Conservation (phyloP, 1,140 invertebrate genomes). For the Bombus impatiens region DNA sequence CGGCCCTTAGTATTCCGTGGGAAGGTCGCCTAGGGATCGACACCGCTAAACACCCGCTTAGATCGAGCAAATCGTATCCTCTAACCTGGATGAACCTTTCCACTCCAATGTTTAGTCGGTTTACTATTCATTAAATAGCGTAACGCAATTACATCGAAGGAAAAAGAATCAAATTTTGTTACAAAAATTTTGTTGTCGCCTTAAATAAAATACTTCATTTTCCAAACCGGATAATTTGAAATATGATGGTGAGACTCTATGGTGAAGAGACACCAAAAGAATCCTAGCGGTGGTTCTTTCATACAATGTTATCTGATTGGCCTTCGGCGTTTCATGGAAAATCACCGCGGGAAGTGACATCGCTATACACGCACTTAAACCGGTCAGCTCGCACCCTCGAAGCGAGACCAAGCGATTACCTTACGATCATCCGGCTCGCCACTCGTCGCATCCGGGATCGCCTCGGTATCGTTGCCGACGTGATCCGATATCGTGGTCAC, state of each 20-base stretch:
- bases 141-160: conserved; percentile 22
- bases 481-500: neutral
- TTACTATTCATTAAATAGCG: conserved; percentile 26
- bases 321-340: conserved; percentile 65
- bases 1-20: conserved; percentile 66
- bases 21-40: conserved; percentile 70
- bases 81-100: conserved; percentile 62
- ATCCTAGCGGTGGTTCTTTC: too few species aligned
- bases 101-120: conserved; percentile 49
- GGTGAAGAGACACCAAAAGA: too few species aligned
- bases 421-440: conserved; percentile 57
- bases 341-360: conserved; percentile 58
- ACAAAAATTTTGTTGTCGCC: neutral
- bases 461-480: neutral
- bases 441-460: conserved; percentile 45
- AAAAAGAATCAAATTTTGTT: neutral
- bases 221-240: too few species aligned
- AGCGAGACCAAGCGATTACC: conserved; percentile 60
- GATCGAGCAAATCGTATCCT: conserved; percentile 59
- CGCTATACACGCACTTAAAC: conserved; percentile 75
- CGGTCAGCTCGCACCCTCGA: conserved; percentile 53
- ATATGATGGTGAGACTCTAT: too few species aligned
- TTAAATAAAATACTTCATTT: too few species aligned
- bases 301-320: conserved; percentile 28
- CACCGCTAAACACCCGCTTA: conserved; percentile 75